Percentiles rank a stretch among this genome's conserved stretches.
Conservation (phyloP, 2,797 vertebrate species). For the Carcharodon carcharias region DNA sequence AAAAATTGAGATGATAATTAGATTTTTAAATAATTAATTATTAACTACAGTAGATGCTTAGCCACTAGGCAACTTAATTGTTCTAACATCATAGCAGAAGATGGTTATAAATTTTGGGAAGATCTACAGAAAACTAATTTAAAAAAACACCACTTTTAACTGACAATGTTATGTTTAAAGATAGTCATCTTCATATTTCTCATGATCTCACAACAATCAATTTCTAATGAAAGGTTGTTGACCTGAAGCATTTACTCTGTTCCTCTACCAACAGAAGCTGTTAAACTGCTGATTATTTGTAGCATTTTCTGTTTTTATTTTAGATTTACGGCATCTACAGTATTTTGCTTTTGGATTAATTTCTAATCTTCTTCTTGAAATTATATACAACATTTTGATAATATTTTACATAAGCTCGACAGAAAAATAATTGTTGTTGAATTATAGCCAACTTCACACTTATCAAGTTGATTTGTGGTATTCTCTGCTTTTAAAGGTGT, state of each 20-base stretch:
- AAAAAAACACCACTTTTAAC: neutral
- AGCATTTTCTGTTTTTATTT: neutral
- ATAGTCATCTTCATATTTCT: neutral
- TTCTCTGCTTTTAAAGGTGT: neutral
- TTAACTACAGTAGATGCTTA: neutral
- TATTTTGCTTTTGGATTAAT: neutral
- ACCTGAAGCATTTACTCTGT: neutral
- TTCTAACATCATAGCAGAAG: neutral
- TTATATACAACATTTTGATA: neutral
- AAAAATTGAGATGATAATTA: conserved; percentile 9
- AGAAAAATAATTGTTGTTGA: neutral
- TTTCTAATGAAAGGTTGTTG: neutral
- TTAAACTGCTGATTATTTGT: neutral
- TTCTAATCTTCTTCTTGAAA: neutral
- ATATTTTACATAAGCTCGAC: neutral
- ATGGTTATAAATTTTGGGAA: neutral
- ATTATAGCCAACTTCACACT: neutral
- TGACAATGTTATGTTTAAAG: neutral
- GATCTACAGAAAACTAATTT: neutral
- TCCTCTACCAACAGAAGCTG: neutral
- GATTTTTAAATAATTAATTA: neutral
- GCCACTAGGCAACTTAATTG: neutral
- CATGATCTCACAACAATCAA: neutral
- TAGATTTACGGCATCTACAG: neutral
- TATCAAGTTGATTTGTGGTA: neutral